These are phyloP conservation scores for Brachyhypopomus gauderio DNA, from an alignment of 2,113 vertebrate species.

Conservation along the genomic window DNA sequence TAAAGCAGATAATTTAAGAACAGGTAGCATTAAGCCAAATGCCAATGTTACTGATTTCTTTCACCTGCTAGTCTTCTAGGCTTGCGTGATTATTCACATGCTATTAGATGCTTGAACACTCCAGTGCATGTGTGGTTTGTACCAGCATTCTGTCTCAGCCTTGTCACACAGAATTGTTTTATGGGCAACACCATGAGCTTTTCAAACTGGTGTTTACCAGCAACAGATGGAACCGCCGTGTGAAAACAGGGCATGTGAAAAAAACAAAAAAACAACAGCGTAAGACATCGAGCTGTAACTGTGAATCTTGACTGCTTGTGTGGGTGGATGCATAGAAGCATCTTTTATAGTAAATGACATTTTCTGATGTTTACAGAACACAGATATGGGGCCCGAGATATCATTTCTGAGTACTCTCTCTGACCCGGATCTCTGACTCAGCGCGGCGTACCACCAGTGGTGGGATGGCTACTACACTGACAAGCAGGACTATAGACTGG, in stretches of 20 bases:
- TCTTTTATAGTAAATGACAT: background rate
- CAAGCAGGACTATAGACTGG: too few species aligned
- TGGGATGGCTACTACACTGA: background rate
- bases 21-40: conserved; percentile 14
- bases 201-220: background rate
- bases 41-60: conserved; percentile 17
- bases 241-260: background rate
- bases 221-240: background rate
- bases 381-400: background rate
- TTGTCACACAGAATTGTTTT: background rate
- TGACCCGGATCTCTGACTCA: background rate
- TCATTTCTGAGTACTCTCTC: background rate
- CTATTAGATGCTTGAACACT: conserved; percentile 5
- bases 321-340: background rate
- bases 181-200: background rate
- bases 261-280: background rate
- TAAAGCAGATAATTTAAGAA: conserved; percentile 42
- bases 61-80: conserved; percentile 18
- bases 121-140: background rate
- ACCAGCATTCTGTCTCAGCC: background rate
- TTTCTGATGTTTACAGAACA: conserved; percentile 6
- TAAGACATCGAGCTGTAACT: background rate
- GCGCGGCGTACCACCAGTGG: background rate
- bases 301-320: background rate
- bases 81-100: conserved; percentile 35